Conservation (phyloP, 2,797 vertebrate species). For the Enteromius argenteus region DNA sequence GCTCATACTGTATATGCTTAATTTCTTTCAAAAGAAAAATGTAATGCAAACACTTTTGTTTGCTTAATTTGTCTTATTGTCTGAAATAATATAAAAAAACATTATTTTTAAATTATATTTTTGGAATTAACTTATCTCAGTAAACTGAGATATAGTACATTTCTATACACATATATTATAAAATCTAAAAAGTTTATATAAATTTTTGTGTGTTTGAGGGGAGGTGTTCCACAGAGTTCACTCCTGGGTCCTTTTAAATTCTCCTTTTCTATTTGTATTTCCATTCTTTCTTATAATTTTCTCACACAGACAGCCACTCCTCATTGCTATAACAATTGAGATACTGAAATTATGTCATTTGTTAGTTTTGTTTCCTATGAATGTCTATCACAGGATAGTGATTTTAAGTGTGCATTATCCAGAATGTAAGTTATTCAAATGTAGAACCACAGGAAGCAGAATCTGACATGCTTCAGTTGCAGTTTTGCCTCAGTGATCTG, state of each 20-base stretch:
- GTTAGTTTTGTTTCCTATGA: neutral
- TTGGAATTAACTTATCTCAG: neutral
- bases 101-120: too few relatives aligned
- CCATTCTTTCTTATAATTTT: neutral
- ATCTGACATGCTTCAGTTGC: neutral
- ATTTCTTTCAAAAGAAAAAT: neutral
- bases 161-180: neutral
- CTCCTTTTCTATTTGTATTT: neutral
- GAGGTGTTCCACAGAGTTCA: neutral
- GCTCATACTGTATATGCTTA: neutral
- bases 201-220: neutral
- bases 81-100: neutral
- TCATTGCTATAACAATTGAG: neutral
- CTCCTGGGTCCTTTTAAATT: neutral
- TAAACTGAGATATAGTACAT: neutral
- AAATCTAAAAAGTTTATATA: neutral
- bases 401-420: neutral
- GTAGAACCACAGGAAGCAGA: constrained; percentile 10
- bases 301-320: constrained; percentile 5
- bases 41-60: neutral
- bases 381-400: neutral
- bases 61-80: neutral
- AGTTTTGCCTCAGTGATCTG: constrained; percentile 14
- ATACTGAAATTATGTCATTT: neutral
- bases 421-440: neutral